Conservation (phyloP, 2,113 vertebrate species). For the Chloropsis cyanopogon region DNA sequence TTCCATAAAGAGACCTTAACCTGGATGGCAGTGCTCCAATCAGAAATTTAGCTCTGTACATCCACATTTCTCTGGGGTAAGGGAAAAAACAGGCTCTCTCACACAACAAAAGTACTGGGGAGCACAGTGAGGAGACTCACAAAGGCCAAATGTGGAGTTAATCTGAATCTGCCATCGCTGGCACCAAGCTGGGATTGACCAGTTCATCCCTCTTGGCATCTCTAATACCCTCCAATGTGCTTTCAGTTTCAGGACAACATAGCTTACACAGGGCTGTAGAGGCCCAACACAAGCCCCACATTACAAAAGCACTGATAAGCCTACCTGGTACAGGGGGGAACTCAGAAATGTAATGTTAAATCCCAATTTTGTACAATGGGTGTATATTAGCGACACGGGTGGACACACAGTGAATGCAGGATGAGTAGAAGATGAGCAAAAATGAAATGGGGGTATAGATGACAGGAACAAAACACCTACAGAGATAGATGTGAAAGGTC, state of each 20-base stretch:
- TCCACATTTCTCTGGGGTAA: neutral
- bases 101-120: neutral
- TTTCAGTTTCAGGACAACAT: neutral
- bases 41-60: neutral
- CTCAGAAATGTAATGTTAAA: neutral
- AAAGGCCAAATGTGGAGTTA: fast-evolving
- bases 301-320: neutral
- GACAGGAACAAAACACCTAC: constrained; percentile 72
- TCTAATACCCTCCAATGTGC: neutral
- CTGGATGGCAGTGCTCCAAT: neutral
- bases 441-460: neutral
- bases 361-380: neutral
- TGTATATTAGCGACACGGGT: fast-evolving
- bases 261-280: neutral
- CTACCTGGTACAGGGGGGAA: neutral
- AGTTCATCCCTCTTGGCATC: neutral
- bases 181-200: neutral
- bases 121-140: neutral
- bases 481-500: constrained; percentile 93
- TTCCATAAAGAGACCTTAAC: neutral
- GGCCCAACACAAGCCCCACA: neutral
- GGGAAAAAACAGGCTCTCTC: neutral
- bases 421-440: neutral
- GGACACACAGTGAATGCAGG: neutral
- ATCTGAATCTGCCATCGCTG: fast-evolving